Evolutionary conservation across 2,113 vertebrate species (phyloP), one percentile per base, ranked within the genome.

Genomic region (Nettapus auritus): DNA sequence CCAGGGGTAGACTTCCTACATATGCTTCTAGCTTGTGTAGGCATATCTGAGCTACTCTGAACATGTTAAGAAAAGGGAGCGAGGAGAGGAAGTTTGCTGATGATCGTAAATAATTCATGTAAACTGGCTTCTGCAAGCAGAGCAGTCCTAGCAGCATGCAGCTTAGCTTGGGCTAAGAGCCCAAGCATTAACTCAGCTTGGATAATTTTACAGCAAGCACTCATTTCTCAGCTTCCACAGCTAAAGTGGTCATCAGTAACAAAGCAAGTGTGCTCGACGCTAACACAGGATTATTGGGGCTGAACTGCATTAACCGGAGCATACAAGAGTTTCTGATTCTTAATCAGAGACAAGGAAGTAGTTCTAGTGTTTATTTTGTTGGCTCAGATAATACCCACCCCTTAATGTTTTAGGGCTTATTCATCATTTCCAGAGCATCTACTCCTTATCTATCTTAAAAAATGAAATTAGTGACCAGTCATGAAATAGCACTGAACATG

Each of bases 241-340:
- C 59, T 59, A 8, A 64, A 81, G 28, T 26, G 48, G 36, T 48
- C 64, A 34, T 31, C n/a, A 44, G n/a, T 42, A 73, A 70, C 26
- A 64, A 68, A 48, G 31, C 31, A 53, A 59, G 50, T 1, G 0
- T 55, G 55, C 60, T 68, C 26, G 26, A 0, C 26, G 52, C 26
- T 63, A n/a, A 53, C 1, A 0, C 21, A 13, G 26, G 33, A 8
- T 31, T 83, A 17, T 6, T 3, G 1, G 8, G 38, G 73, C 36
- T 4, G 5, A 20, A 28, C 2, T 6, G 7, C 7, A 18, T 55
- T 64, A 48, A 33, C 40, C 66, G 40, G 7, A 63, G 9, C 18
- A 28, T 13, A 18, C 16, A 21, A 9, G 2, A 8, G 1, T 42
- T 76, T 53, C 25, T n/a, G 26, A 53, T 42, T 71, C n/a, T 60